A percentile compares a stretch with the other conserved stretches of the same genome.
These are phyloP conservation scores for Lepidocyrtoides sp. DNA, from an alignment of 2,888 invertebrate genomes.

Conservation along the genomic window DNA sequence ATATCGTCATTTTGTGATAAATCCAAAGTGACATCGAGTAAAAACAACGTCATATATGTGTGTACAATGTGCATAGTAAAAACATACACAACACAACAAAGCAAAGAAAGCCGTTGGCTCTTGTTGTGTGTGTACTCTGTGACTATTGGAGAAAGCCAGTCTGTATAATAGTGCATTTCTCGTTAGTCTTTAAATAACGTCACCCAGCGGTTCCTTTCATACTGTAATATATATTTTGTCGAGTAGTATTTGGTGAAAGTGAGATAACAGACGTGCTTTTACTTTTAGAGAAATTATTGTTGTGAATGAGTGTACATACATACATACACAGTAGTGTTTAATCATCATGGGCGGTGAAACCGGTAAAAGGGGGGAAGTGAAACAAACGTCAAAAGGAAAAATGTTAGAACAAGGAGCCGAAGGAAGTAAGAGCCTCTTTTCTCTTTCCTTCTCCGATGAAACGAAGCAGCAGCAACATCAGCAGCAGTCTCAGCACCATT, in stretches of 20 bases:
- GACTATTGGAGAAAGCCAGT: background rate
- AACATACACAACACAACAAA: conserved; percentile 3
- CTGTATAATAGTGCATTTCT: background rate
- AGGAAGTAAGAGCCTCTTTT: conserved; percentile 25
- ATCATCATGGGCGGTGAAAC: conserved; percentile 66
- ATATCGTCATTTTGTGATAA: conserved; percentile 70
- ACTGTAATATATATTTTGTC: no score
- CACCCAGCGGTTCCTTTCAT: background rate
- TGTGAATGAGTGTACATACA: background rate
- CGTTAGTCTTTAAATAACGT: conserved; percentile 4
- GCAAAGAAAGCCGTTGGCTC: no score
- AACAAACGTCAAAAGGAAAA: conserved; percentile 69
- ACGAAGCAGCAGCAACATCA: background rate
- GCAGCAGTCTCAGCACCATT: no score
- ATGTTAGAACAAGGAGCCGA: conserved; percentile 41
- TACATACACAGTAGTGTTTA: background rate
- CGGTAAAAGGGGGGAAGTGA: conserved; percentile 68
- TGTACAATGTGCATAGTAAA: no score
- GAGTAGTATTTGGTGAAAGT: background rate
- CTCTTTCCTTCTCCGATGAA: conserved; percentile 51
- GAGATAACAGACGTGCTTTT: conserved; percentile 19
- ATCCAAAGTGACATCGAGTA: conserved; percentile 63
- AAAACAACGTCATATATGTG: conserved; percentile 3
- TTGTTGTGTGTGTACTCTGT: background rate
- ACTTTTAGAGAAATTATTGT: background rate